Evolutionary conservation across 2,113 vertebrate genomes (phyloP), one percentile per base, ranked within the genome.

Genomic region (Salvelinus alpinus): DNA sequence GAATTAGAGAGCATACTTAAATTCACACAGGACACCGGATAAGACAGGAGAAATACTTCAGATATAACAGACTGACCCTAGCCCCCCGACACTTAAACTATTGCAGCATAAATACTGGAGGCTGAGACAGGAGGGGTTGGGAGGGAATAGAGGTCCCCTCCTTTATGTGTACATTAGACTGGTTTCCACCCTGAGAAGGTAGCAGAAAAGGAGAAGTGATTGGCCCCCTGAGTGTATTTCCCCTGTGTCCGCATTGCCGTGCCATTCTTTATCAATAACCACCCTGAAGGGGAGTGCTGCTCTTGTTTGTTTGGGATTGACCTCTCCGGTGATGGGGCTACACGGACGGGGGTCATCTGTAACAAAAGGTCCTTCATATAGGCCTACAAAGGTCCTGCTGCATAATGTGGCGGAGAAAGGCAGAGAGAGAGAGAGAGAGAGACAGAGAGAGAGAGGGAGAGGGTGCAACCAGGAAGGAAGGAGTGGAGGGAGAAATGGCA

Each of bases 191-290:
- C 79, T 66, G 73, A 75, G 82, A 84, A 88, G 81, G 14, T 48
- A 82, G 70, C 83, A 84, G 75, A 71, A 64, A 24, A 72, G 24
- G 75, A 76, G 79, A 69, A 22, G 77, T 64, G 88, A 81, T 84
- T 86, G 84, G 86, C 65, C 82, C 85, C 76, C 69, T 2, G 82
- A 80, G 81, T 57, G 78, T 86, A 87, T 89, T 88, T 77, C 80
- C 81, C 83, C 79, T 5, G 74, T 78, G 89, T 84, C 84, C 82
- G 84, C 80, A 70, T 78, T 24, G 80, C 79, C 76, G 64, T 85
- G 88, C 88, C 88, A 88, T 86, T 87, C 83, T 92, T 91, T 89
- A 89, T 91, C 91, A 86, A 90, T 92, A 92, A 92, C 92, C 90
- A 91, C 89, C 87, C 87, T 75, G 70, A 79, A 80, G 81, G 75